phyloP scores from a whole-genome alignment of 2,113 vertebrate genomes.

The Pelodiscus sinensis region DNA sequence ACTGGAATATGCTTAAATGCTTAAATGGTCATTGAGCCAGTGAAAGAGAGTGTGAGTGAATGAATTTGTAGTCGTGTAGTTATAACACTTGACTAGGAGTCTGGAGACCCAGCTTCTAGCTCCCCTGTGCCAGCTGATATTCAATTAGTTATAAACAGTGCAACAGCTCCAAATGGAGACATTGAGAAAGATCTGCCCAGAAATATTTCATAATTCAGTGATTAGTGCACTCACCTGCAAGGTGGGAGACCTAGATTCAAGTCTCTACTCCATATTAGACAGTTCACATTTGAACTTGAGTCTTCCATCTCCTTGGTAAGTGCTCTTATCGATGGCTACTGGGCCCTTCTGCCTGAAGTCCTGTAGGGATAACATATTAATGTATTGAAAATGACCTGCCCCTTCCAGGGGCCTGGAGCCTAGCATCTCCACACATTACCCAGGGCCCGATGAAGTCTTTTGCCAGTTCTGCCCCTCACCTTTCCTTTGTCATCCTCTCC shows the following conservation, averaged over 20 bases:
- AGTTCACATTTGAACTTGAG: neutral
- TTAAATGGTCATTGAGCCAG: neutral
- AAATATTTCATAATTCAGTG: neutral
- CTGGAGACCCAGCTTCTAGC: neutral
- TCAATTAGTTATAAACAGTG: neutral
- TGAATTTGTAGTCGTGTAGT: neutral
- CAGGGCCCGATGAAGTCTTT: conserved; percentile 20
- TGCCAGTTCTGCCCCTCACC: neutral
- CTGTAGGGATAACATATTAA: no score
- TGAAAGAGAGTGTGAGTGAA: neutral
- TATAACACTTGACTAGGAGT: neutral
- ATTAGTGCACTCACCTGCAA: neutral
- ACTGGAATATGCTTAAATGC: neutral
- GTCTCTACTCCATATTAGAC: neutral
- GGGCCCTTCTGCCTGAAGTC: no score
- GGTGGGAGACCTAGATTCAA: neutral
- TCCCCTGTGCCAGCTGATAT: neutral
- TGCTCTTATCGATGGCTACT: neutral
- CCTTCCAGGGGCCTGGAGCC: neutral
- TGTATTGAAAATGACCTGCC: no score
- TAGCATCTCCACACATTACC: conserved; percentile 13
- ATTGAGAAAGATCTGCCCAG: neutral
- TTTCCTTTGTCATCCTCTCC: neutral
- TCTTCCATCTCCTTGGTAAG: neutral
- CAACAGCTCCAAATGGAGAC: neutral